phyloP scores from a whole-genome alignment of 2,113 vertebrate genomes.

The Helogale parvula region DNA sequence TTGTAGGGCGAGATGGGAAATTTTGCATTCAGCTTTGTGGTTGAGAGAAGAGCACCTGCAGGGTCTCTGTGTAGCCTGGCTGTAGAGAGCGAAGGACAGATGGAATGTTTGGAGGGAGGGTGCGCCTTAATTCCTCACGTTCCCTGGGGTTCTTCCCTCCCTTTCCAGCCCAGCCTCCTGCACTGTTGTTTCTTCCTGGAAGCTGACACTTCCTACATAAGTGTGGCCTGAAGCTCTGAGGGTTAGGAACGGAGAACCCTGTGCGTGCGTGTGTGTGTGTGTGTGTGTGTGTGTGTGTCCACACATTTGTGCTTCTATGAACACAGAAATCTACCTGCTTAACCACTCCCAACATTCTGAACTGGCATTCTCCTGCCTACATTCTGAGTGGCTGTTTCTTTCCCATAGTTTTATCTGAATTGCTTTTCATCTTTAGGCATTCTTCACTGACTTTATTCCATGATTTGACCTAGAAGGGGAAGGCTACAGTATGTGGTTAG shows the following conservation, averaged over 20 bases:
- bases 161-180: neutral
- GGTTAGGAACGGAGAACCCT: neutral
- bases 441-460: neutral
- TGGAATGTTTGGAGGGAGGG: neutral
- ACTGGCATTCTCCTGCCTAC: neutral
- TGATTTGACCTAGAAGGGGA: neutral
- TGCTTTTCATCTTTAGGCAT: neutral
- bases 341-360: neutral
- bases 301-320: neutral
- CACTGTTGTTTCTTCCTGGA: neutral
- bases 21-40: neutral
- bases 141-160: neutral
- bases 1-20: neutral
- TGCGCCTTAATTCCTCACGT: neutral
- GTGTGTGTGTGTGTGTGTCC: neutral
- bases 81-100: neutral
- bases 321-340: neutral
- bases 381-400: neutral
- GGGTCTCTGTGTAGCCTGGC: neutral
- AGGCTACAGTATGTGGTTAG: neutral
- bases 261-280: neutral
- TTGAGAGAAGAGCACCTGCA: neutral
- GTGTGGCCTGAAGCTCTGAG: neutral
- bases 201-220: neutral
- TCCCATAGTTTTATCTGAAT: neutral